Evolutionary conservation across 2,113 vertebrate genomes (phyloP).

Genomic region (Cochlearius cochlearius): DNA sequence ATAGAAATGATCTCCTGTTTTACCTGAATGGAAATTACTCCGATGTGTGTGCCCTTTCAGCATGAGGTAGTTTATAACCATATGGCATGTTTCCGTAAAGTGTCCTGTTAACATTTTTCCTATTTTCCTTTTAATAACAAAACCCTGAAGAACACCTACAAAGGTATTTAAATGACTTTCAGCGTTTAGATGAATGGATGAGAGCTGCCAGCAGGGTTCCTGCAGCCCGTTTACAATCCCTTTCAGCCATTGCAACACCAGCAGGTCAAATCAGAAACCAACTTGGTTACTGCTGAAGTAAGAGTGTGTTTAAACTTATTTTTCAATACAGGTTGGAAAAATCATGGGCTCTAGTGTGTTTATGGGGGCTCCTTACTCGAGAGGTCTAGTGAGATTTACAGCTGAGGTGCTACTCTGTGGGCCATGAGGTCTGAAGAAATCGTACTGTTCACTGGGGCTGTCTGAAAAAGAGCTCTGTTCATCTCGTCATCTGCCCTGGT

Average conservation of each 20-base stretch:
- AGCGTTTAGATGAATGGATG: not conserved
- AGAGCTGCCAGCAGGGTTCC: not conserved
- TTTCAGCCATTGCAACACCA: not conserved
- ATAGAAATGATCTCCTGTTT: not conserved
- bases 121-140: not conserved
- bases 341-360: not conserved
- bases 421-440: not conserved
- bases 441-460: fast-evolving
- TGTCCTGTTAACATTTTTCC: fast-evolving
- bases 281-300: not conserved
- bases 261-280: not conserved
- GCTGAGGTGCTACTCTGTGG: not conserved
- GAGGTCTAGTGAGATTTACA: not conserved
- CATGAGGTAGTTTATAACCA: not conserved
- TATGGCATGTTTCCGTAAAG: not conserved
- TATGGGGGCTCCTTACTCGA: not conserved
- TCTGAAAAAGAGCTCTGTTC: not conserved
- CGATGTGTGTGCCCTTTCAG: not conserved
- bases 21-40: not conserved
- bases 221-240: not conserved
- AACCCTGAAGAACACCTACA: not conserved
- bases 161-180: not conserved
- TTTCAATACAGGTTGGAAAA: not conserved
- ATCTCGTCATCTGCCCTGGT: fast-evolving
- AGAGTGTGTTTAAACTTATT: not conserved